Evolutionary conservation across 2,888 invertebrate genomes (phyloP).

Genomic region (Yponomeuta evonymella): DNA sequence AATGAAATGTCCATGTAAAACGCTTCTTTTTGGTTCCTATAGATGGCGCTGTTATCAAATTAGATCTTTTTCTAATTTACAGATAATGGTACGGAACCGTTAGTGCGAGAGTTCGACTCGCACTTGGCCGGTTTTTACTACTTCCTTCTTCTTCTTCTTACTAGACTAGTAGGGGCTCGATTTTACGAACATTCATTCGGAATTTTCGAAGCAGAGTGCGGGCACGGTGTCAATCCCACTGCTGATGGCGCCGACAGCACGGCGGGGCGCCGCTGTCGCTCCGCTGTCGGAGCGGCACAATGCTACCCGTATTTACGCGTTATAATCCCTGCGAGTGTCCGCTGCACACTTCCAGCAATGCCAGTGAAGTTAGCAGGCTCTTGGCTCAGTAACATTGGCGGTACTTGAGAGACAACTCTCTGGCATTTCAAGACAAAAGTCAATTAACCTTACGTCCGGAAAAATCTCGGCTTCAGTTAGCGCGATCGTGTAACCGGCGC

Average conservation of each 20-base stretch:
- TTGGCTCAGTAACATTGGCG: not conserved
- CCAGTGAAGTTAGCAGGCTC: not conserved
- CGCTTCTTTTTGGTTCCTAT: too few relatives aligned
- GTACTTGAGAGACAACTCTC: not conserved
- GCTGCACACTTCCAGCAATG: not conserved
- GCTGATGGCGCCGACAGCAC: conserved; percentile 27
- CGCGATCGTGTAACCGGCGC: conserved; percentile 32
- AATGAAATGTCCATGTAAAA: too few relatives aligned
- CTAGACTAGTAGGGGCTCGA: too few relatives aligned
- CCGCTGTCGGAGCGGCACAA: conserved; percentile 46
- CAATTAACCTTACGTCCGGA: not conserved
- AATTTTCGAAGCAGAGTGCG: not conserved
- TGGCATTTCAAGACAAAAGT: not conserved
- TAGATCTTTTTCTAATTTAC: too few relatives aligned
- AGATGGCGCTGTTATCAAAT: too few relatives aligned
- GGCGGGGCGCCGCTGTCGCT: conserved; percentile 53
- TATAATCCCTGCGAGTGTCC: conserved; percentile 20
- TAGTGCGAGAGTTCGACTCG: too few relatives aligned
- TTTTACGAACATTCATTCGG: too few relatives aligned
- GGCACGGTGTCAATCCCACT: not conserved
- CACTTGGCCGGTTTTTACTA: too few relatives aligned
- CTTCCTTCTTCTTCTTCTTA: too few relatives aligned
- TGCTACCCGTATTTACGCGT: conserved; percentile 32
- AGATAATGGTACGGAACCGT: too few relatives aligned
- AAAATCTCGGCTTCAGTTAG: not conserved